Evolutionary conservation across 2,113 vertebrate species (phyloP), one percentile per base, ranked within the genome.

Genomic region (Eublepharis macularius): DNA sequence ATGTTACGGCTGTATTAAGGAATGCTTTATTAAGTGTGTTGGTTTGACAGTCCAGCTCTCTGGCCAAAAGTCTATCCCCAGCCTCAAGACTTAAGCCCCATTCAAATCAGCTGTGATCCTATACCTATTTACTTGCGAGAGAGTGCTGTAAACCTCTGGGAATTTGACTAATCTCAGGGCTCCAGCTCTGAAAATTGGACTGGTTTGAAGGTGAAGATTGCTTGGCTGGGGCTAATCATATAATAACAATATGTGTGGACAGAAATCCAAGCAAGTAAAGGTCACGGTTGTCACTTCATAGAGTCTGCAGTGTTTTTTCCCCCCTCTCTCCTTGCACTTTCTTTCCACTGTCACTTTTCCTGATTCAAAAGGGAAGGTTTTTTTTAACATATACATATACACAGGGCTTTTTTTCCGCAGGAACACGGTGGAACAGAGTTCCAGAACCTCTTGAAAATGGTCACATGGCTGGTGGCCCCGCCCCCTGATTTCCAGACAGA

Each of bases 1-100:
- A 86, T 73, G 43, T 43, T 65, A 65, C 49, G 29, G 54, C 83
- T 70, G 57, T 72, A 78, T 78, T 78, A 29, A 84, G 65, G 17
- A 70, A 78, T 68, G 36, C 17, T 65, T 36, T 63, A 65, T 73
- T 80, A 75, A 47, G 70, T 74, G 70, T 34, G 45, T 29, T 45
- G 14, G 39, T 41, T 83, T 63, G 81, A 60, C 32, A 63, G 54
- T 17, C 34, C 63, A 41, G 17, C 17, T 4, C 17, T 11, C 36
- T 63, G 49, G 70, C 41, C 66, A 24, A n/a, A 26, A 69, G 63
- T n/a, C 80, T 9, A 13, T 9, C n/a, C 4, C 16, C 70, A 74
- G 2, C 10, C 47, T 72, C 17, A 72, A 6, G 19, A 41, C 29
- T n/a, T n/a, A 21, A 14, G 16, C 43, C 63, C 36, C 19, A 11